Evolutionary conservation across 2,797 vertebrate genomes (phyloP), one percentile per base, ranked within the genome.

Genomic region (Synaphobranchus kaupii): DNA sequence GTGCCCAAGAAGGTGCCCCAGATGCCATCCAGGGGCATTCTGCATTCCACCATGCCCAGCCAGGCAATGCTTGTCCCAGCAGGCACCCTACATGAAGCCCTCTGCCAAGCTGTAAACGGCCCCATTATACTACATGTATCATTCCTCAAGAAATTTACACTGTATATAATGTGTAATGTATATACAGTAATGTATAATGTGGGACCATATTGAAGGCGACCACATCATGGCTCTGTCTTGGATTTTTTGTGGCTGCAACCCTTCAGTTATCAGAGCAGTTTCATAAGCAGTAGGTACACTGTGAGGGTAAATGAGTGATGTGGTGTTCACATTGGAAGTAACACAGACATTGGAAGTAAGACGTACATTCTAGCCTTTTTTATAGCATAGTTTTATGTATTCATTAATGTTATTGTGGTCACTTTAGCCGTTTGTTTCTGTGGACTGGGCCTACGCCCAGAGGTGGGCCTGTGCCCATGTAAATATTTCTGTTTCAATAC

Each of bases 41-140:
- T 99, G 91, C 95, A 97, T 78, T 99, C 98, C 44, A 98, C 98
- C 0, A 99, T 99, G 98, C 97, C 97, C 87, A 95, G 95, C 87
- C 89, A 96, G 92, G 95, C 97, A 93, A 96, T 97, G 94, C 96
- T 96, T 88, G 93, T 98, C 93, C 97, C 97, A 86, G 95, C 89
- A 56, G 89, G 91, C 84, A 56, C 54, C 54, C 54, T 10, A 56
- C 10, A 34, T n/a, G 25, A n/a, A 73, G 25, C 25, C 68, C 12
- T 7, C 25, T 73, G 12, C 25, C 68, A 7, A 28, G 31, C 7
- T 34, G 31, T 34, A n/a, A 34, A 73, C 25, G 25, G 54, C 54
- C 54, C 54, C 54, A 56, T 56, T 56, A 56, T 56, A 56, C 2
- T 56, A 56, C 15, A 17, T 56, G 15, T 56, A 56, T 10, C 12